These are phyloP conservation scores for Myotis lucifugus DNA, from an alignment of 2,113 vertebrate genomes.

Conservation along the genomic window DNA sequence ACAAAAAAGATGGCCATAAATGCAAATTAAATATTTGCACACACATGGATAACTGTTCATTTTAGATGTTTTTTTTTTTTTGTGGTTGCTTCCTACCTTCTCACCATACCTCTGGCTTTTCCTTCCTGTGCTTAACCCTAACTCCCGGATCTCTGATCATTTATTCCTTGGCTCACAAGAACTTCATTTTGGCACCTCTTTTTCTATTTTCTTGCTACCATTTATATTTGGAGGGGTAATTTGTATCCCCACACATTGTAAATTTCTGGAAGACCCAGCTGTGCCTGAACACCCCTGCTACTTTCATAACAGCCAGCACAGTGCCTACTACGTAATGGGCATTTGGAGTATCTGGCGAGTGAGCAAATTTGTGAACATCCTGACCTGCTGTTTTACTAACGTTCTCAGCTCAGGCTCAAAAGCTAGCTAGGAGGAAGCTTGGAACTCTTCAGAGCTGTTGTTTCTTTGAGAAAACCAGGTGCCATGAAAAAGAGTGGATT, in stretches of 20 bases:
- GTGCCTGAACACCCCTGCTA: background rate
- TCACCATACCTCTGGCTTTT: background rate
- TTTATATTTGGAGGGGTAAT: background rate
- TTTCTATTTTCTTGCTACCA: background rate
- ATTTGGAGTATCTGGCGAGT: background rate
- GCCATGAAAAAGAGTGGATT: background rate
- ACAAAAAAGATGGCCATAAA: background rate
- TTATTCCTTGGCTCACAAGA: background rate
- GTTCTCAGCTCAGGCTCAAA: background rate
- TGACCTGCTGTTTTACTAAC: background rate
- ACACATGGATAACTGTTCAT: background rate
- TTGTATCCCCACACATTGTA: background rate
- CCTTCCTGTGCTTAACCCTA: background rate
- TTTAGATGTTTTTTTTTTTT: background rate
- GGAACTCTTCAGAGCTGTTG: background rate
- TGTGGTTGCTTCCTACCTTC: background rate
- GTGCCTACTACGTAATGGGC: background rate
- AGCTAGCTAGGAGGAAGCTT: background rate
- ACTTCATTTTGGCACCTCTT: background rate
- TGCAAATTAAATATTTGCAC: background rate
- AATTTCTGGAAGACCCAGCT: background rate
- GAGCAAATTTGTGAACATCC: background rate
- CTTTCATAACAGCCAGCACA: background rate
- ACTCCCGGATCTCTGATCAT: background rate
- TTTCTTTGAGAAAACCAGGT: constrained; percentile 1